Evolutionary conservation across 2,113 vertebrate genomes (phyloP).

Genomic region (Mystacornis crossleyi): DNA sequence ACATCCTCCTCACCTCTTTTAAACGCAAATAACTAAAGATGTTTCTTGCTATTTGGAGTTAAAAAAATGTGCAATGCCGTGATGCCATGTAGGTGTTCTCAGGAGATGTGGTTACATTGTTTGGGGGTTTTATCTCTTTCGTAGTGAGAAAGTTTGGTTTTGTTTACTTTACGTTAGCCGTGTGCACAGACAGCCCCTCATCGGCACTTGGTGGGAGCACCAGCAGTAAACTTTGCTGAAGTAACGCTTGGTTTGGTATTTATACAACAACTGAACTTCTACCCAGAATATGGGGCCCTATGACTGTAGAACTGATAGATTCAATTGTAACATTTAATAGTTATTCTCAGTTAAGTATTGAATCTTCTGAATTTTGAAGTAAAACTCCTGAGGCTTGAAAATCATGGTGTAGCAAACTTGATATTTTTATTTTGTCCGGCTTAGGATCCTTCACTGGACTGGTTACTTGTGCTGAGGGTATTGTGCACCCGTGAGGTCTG

Average conservation of each 20-base stretch:
- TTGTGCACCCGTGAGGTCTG: not conserved
- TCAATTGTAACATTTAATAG: not conserved
- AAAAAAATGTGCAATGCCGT: rapidly evolving
- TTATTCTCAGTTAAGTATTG: not conserved
- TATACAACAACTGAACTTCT: not conserved
- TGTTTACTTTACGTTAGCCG: not conserved
- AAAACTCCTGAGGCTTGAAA: not conserved
- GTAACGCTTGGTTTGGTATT: not conserved
- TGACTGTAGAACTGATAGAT: not conserved
- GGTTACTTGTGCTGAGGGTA: not conserved
- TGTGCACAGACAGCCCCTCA: not conserved
- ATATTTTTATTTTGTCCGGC: not conserved
- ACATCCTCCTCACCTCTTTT: not conserved
- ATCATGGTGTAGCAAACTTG: not conserved
- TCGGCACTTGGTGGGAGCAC: not conserved
- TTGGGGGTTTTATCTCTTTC: not conserved
- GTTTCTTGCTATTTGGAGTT: not conserved
- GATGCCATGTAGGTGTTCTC: not conserved
- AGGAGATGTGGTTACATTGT: not conserved
- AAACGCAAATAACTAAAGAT: not conserved
- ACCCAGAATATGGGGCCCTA: not conserved
- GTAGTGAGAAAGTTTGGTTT: not conserved
- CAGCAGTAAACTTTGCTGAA: not conserved
- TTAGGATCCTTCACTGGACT: not conserved
- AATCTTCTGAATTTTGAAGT: not conserved